Evolutionary conservation across 1,140 invertebrate genomes (phyloP).

Genomic region (Drosophila lini): DNA sequence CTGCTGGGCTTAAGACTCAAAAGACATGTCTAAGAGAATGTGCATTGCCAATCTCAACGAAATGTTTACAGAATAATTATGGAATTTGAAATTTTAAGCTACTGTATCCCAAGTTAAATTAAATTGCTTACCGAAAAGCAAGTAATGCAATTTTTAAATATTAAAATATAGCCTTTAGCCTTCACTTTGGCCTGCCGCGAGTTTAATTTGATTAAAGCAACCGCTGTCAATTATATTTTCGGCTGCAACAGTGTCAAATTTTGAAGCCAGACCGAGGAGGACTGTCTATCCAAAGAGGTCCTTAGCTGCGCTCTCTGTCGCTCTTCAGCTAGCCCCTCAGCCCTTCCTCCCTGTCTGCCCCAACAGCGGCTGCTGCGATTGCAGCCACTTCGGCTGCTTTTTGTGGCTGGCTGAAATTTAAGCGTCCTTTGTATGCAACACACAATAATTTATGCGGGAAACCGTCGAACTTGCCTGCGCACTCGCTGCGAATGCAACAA

Average conservation of each 20-base stretch:
- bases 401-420: slow-evolving; percentile 60
- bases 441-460: slow-evolving; percentile 77
- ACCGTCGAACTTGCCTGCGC: slow-evolving; percentile 43
- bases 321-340: slow-evolving; percentile 1
- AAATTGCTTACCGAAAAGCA: neutral
- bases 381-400: slow-evolving; percentile 56
- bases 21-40: neutral
- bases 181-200: neutral
- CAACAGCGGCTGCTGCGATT: slow-evolving; percentile 21
- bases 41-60: neutral
- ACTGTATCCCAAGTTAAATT: neutral
- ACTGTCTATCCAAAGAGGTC: slow-evolving; percentile 42
- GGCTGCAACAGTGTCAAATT: slow-evolving; percentile 7
- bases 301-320: slow-evolving; percentile 21
- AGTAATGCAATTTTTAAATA: neutral
- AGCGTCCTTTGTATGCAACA: slow-evolving; percentile 74
- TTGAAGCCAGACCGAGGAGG: slow-evolving; percentile 34
- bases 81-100: neutral
- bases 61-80: neutral
- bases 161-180: neutral
- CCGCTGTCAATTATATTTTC: slow-evolving; percentile 19
- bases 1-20: slow-evolving; percentile 6
- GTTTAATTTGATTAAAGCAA: slow-evolving; percentile 29
- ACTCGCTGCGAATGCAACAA: slow-evolving; percentile 68
- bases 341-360: neutral